Evolutionary conservation across 2,113 vertebrate genomes (phyloP).

Genomic region (Pterophyllum scalare): DNA sequence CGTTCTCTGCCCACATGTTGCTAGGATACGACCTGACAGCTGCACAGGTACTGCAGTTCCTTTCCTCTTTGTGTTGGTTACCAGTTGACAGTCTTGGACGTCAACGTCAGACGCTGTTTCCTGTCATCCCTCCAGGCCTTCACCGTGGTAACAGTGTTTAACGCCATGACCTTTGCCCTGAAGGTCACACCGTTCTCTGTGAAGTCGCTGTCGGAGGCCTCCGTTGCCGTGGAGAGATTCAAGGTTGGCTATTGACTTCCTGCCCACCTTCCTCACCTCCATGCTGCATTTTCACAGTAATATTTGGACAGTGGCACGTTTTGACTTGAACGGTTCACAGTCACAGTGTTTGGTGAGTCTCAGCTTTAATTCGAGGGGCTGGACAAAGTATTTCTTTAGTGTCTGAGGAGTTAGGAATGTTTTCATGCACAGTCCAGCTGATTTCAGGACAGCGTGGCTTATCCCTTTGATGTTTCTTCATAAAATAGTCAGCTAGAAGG

Average conservation of each 20-base stretch:
- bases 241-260: constrained; percentile 77
- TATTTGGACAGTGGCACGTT: too few species aligned
- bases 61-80: neutral
- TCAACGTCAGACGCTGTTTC: neutral
- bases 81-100: neutral
- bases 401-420: too few species aligned
- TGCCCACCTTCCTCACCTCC: neutral
- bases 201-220: constrained; percentile 92
- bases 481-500: too few species aligned
- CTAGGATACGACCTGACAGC: constrained; percentile 92
- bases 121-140: constrained; percentile 83
- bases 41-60: constrained; percentile 82
- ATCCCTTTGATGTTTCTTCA: too few species aligned
- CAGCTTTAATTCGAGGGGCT: too few species aligned
- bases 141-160: constrained; percentile 95
- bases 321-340: too few species aligned
- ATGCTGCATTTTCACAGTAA: neutral
- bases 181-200: constrained; percentile 96
- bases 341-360: too few species aligned
- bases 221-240: constrained; percentile 90
- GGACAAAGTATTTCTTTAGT: too few species aligned
- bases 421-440: too few species aligned
- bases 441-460: too few species aligned
- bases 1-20: constrained; percentile 92
- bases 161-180: constrained; percentile 95